A percentile compares a stretch with the other conserved stretches of the same genome.
Conservation (phyloP, 2,888 invertebrate species). For the Tetragnatha montana region DNA sequence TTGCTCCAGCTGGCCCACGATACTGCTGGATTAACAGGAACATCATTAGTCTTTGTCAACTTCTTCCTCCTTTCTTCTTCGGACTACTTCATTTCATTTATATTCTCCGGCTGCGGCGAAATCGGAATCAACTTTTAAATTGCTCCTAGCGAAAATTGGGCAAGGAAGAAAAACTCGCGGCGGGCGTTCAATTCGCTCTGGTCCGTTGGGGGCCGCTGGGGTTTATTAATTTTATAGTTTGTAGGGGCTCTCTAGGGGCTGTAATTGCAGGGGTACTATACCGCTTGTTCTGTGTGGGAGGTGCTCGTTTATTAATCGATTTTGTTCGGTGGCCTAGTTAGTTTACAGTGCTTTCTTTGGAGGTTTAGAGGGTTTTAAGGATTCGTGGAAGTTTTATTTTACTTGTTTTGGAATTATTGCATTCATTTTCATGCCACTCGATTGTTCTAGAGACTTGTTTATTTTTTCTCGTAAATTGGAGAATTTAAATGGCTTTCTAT, state of each 20-base stretch:
- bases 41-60: conserved; percentile 63
- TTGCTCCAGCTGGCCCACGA: conserved; percentile 43
- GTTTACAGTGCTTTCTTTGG: too few relatives aligned
- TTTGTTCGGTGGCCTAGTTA: background rate
- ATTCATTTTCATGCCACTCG: too few relatives aligned
- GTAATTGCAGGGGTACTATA: background rate
- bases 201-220: conserved; percentile 12
- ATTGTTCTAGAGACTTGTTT: too few relatives aligned
- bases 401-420: too few relatives aligned
- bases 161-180: conserved; percentile 30
- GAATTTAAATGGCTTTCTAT: too few relatives aligned
- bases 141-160: conserved; percentile 39
- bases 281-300: background rate
- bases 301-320: background rate
- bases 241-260: background rate
- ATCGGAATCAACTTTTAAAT: conserved; percentile 57
- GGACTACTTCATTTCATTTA: conserved; percentile 55
- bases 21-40: conserved; percentile 59
- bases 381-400: too few relatives aligned
- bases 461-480: too few relatives aligned
- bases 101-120: conserved; percentile 31
- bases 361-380: too few relatives aligned
- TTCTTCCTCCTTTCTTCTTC: conserved; percentile 44
- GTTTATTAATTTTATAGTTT: conserved; percentile 31
- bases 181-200: conserved; percentile 9